Evolutionary conservation across 2,888 invertebrate genomes (phyloP).

Genomic region (Eilema griseolum): DNA sequence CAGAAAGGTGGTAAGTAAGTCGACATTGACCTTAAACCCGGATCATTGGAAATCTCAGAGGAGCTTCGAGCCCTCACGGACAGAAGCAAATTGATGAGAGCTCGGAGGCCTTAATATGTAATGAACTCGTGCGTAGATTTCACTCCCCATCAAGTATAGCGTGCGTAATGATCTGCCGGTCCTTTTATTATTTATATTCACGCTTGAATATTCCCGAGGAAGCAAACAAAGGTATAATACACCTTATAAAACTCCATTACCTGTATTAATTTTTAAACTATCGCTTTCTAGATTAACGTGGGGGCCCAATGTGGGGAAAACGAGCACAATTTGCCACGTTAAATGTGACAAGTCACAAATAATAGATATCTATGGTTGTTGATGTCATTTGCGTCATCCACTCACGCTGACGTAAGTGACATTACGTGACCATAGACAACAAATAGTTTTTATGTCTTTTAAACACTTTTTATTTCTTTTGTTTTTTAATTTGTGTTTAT

Average conservation of each 20-base stretch:
- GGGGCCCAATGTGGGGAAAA: no score
- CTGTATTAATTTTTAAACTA: no score
- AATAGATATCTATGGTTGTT: no score
- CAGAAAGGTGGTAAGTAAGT: neutral
- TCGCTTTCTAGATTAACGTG: no score
- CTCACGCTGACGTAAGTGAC: no score
- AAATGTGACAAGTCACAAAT: no score
- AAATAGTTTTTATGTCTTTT: no score
- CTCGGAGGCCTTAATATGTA: neutral
- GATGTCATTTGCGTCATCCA: no score
- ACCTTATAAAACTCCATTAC: neutral
- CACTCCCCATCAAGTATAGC: neutral
- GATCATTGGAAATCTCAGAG: constrained; percentile 4
- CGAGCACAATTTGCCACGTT: no score
- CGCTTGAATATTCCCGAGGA: neutral
- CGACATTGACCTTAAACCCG: neutral
- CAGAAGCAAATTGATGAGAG: neutral
- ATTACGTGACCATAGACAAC: no score
- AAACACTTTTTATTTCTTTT: no score
- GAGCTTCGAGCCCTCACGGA: neutral
- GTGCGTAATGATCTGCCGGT: neutral
- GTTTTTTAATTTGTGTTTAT: no score
- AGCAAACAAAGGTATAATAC: neutral
- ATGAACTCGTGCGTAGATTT: neutral
- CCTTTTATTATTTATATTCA: neutral